Evolutionary conservation across 2,113 vertebrate genomes (phyloP).

Genomic region (Oreotrochilus melanogaster): DNA sequence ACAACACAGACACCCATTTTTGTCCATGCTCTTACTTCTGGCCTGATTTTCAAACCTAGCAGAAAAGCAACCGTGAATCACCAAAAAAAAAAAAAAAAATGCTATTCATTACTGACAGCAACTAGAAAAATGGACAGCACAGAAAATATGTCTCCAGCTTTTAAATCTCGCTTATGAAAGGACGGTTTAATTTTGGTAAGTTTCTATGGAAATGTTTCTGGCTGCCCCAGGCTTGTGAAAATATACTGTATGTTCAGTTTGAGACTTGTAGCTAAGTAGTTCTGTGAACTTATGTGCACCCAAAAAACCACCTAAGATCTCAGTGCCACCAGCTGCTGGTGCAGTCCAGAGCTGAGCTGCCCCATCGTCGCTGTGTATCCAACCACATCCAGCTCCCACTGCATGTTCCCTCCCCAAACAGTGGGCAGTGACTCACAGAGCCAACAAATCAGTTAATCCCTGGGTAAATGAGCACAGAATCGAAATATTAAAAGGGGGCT

Average conservation of each 20-base stretch:
- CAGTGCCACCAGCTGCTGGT: not conserved
- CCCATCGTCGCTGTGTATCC: not conserved
- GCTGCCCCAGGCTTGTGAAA: not conserved
- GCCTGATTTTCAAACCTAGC: not conserved
- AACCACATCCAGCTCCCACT: not conserved
- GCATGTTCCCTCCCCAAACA: accelerated
- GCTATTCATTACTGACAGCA: not conserved
- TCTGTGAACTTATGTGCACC: not conserved
- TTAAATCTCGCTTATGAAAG: not conserved
- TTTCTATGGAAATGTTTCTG: not conserved
- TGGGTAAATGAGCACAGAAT: not conserved
- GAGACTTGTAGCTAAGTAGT: not conserved
- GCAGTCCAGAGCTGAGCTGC: not conserved
- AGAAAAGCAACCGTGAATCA: not conserved
- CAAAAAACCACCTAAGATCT: not conserved
- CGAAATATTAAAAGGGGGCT: not conserved
- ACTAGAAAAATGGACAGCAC: not conserved
- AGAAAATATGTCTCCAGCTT: not conserved
- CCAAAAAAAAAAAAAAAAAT: not conserved
- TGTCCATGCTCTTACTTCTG: not conserved
- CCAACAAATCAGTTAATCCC: not conserved
- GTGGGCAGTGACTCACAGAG: not conserved
- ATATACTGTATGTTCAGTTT: not conserved
- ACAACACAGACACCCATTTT: not conserved
- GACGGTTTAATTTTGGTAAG: not conserved